A percentile compares a stretch with the other conserved stretches of the same genome.
Conservation (phyloP, 2,888 invertebrate genomes). For the Cremastinae sp. region DNA sequence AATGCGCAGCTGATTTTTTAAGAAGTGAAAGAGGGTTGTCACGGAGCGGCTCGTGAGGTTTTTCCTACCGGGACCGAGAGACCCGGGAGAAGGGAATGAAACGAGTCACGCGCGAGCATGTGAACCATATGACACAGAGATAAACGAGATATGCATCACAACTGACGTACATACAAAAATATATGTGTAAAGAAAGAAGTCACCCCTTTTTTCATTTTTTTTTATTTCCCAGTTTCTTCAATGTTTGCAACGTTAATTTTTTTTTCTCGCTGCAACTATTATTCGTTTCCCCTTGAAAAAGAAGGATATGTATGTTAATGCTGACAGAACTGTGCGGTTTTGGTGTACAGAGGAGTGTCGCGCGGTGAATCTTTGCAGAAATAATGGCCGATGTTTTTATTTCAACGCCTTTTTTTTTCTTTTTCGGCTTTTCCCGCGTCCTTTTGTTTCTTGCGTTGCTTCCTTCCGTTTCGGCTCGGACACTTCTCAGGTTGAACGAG, state of each 20-base stretch:
- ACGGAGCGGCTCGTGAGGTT: background rate
- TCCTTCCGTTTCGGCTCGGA: slow-evolving; percentile 12
- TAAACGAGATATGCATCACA: slow-evolving; percentile 53
- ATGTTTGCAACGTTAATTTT: slow-evolving; percentile 57
- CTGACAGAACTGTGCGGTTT: slow-evolving; percentile 63
- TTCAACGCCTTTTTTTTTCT: slow-evolving; percentile 25
- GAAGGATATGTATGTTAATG: slow-evolving; percentile 67
- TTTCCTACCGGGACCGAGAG: background rate
- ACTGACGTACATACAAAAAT: slow-evolving; percentile 24
- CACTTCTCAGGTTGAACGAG: slow-evolving; percentile 18
- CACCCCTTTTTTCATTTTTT: too few species aligned
- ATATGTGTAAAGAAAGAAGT: slow-evolving; percentile 7
- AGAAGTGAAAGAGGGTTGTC: slow-evolving; percentile 4
- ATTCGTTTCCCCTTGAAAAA: slow-evolving; percentile 40
- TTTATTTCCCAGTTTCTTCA: too few species aligned
- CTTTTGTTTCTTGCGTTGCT: slow-evolving; percentile 1
- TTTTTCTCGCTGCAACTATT: slow-evolving; percentile 19
- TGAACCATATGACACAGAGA: slow-evolving; percentile 49
- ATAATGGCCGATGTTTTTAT: slow-evolving; percentile 45
- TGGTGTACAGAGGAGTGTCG: slow-evolving; percentile 34
- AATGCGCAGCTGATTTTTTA: slow-evolving; percentile 12
- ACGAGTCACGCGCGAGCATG: slow-evolving; percentile 59
- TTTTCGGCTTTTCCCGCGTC: slow-evolving; percentile 1
- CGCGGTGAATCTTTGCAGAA: slow-evolving; percentile 52
- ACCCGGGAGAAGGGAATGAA: slow-evolving; percentile 39